phyloP scores from a whole-genome alignment of 2,888 invertebrate species.

The Polydrusus pterygomalis region DNA sequence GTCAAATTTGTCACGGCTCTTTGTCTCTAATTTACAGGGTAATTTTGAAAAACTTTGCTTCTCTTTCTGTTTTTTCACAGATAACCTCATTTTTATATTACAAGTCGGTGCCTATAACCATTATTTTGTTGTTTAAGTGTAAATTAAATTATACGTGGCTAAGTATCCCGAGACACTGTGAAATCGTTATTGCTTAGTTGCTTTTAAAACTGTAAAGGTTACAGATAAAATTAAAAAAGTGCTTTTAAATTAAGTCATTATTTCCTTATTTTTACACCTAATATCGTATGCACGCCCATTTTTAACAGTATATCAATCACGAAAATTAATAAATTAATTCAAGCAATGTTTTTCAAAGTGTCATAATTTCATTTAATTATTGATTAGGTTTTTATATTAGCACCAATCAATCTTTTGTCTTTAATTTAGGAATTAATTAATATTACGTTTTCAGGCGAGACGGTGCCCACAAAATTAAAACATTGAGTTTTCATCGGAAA shows the following conservation, averaged over 20 bases:
- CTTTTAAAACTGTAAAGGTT: background rate
- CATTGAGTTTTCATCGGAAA: too few species aligned
- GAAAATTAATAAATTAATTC: background rate
- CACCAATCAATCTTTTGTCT: slow-evolving; percentile 6
- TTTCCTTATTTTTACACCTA: background rate
- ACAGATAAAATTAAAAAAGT: background rate
- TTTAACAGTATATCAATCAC: background rate
- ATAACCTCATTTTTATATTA: too few species aligned
- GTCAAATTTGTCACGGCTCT: too few species aligned
- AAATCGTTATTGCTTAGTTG: background rate
- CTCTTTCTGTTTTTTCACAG: too few species aligned
- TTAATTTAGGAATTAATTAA: background rate
- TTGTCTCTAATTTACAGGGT: too few species aligned
- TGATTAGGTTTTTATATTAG: background rate
- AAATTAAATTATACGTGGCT: too few species aligned
- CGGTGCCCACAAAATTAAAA: too few species aligned
- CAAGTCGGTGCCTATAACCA: too few species aligned
- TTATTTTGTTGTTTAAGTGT: too few species aligned
- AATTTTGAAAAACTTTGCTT: too few species aligned
- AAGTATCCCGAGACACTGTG: too few species aligned
- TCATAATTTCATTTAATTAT: slow-evolving; percentile 3
- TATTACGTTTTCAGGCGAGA: background rate
- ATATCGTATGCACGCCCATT: background rate
- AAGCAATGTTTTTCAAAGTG: background rate
- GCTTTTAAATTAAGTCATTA: background rate